phyloP scores from a whole-genome alignment of 2,797 vertebrate genomes.

The Alosa sapidissima region DNA sequence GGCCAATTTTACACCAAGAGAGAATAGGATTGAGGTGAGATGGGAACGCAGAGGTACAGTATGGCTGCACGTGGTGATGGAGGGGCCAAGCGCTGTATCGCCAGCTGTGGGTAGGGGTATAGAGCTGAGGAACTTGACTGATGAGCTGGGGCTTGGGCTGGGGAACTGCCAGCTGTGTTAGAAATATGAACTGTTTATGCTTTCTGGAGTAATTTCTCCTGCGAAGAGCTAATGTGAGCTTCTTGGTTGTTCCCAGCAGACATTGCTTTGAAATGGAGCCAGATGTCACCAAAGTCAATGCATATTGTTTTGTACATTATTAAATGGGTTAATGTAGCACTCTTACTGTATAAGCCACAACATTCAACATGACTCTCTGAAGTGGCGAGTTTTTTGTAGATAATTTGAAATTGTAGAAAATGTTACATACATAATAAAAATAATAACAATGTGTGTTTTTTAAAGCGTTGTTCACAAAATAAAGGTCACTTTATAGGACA shows the following conservation, averaged over 20 bases:
- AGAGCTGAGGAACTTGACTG: not conserved
- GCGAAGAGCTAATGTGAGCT: not conserved
- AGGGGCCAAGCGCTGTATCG: not conserved
- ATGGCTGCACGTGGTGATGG: not conserved
- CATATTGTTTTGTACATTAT: not conserved
- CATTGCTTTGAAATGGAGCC: not conserved
- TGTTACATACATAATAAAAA: no score
- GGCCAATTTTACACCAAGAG: slow-evolving; percentile 28
- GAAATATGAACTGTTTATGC: slow-evolving; percentile 22
- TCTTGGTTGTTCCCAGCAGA: not conserved
- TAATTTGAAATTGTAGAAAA: no score
- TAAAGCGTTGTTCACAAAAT: no score
- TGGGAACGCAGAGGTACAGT: not conserved
- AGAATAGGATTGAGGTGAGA: not conserved
- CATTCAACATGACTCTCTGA: no score
- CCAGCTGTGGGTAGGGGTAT: not conserved
- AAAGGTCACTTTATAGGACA: no score
- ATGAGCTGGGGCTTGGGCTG: not conserved
- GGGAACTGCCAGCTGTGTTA: slow-evolving; percentile 7
- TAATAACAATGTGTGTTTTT: no score
- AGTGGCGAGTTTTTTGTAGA: no score
- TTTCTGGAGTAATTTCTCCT: not conserved
- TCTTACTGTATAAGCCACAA: no score
- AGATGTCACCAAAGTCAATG: not conserved
- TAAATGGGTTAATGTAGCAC: not conserved